These are phyloP conservation scores for Thereva nobilitata DNA, from an alignment of 2,888 invertebrate species.

Conservation along the genomic window DNA sequence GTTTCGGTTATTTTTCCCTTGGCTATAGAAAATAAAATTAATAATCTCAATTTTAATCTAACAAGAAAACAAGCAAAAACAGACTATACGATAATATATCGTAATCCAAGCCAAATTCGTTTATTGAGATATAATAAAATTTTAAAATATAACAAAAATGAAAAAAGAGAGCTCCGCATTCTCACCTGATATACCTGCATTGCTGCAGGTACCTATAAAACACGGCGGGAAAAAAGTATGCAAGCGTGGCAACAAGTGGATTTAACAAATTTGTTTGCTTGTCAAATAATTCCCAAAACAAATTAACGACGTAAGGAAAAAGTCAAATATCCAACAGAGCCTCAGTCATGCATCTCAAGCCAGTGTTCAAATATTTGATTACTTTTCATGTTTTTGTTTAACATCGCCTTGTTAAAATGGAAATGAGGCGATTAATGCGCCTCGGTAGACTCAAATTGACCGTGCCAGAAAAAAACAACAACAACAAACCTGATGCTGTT, in stretches of 20 bases:
- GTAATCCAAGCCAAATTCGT: too few species aligned
- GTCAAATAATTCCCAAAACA: conserved; percentile 37
- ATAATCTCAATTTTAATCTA: too few species aligned
- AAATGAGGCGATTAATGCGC: conserved; percentile 41
- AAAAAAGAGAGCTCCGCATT: too few species aligned
- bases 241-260: conserved; percentile 42
- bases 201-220: conserved; percentile 22
- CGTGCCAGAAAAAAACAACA: conserved; percentile 10
- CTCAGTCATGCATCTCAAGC: conserved; percentile 18
- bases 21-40: too few species aligned
- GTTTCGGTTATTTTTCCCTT: too few species aligned
- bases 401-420: conserved; percentile 41
- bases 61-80: too few species aligned
- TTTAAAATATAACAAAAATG: too few species aligned
- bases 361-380: conserved; percentile 30
- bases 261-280: conserved; percentile 42
- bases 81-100: too few species aligned
- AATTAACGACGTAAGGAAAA: conserved; percentile 14
- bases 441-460: conserved; percentile 28
- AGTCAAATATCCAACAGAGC: conserved; percentile 26
- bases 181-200: conserved; percentile 2
- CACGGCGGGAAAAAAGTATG: conserved; percentile 10
- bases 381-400: conserved; percentile 35
- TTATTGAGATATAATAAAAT: too few species aligned
- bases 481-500: not conserved